Base-by-base conservation (phyloP, 2,797 vertebrate genomes). In the Sebastes jordani region DNA sequence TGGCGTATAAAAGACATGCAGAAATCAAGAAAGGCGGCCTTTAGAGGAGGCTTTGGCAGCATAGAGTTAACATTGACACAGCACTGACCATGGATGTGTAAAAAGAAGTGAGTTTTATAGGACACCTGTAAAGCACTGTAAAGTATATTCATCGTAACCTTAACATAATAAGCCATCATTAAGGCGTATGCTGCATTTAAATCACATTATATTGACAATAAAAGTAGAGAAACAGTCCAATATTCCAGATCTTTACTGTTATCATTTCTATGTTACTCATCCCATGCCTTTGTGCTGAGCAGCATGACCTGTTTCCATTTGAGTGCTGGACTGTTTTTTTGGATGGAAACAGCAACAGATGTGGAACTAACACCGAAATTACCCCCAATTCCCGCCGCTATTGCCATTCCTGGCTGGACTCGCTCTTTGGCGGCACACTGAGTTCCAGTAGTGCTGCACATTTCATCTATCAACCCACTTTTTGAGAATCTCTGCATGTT, bases 271-370 rank as follows among this genome's bases (percentile, higher is more conserved):
- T 29, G 49, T 68, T n/a, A 29, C 13, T 18, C 58, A 23, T 71
- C 20, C 20, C 59, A 16, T 64, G 49, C 34, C 34, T 74, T 61
- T 54, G 56, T 64, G 68, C 27, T 11, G 56, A 34, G 55, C 16
- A 54, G 25, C 7, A 1, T 49, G 76, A 90, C 86, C 82, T 81
- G 76, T 63, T 92, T 89, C 54, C 25, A 20, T 81, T 62, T 18
- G 64, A 76, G 74, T 7, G 16, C n/a, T 25, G 14, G 14, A 42
- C 38, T 16, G 64, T 71, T 54, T 68, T 25, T 25, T 76, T 69
- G 80, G 70, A 84, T 49, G 30, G 61, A 88, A 86, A 89, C 52
- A 67, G 83, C 67, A 86, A 60, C 91, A 92, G 88, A 91, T 91
- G 90, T 91, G 85, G 56, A 78, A 59, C 84, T 60, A 61, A 75